phyloP scores from a whole-genome alignment of 2,888 invertebrate genomes.

The Synanthedon tipuliformis region DNA sequence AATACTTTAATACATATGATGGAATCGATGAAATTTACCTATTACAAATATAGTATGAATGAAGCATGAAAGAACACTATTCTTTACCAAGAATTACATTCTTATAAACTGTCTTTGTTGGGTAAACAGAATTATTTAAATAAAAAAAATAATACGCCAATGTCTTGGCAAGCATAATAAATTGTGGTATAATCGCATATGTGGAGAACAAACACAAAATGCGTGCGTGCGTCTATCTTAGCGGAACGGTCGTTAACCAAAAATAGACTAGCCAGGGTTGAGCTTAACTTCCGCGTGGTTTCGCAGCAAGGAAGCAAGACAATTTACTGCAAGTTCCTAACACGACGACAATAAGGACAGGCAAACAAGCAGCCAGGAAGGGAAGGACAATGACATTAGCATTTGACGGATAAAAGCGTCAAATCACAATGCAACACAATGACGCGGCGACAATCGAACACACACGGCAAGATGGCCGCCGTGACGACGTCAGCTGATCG shows the following conservation, averaged over 20 bases:
- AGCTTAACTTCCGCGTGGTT: conserved; percentile 43
- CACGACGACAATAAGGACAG: neutral
- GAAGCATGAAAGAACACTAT: too few species aligned
- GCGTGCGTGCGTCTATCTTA: conserved; percentile 20
- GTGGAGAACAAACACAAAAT: conserved; percentile 5
- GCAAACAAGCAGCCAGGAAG: conserved; percentile 9
- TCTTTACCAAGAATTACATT: too few species aligned
- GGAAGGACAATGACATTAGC: conserved; percentile 60
- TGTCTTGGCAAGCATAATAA: conserved; percentile 19
- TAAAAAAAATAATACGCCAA: neutral
- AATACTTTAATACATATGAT: too few species aligned
- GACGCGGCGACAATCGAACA: conserved; percentile 55
- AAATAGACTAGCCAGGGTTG: conserved; percentile 61
- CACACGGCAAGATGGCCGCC: conserved; percentile 64
- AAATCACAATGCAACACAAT: conserved; percentile 34
- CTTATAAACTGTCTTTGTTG: too few species aligned
- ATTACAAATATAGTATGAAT: too few species aligned
- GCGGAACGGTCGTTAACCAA: conserved; percentile 49
- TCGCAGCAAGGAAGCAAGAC: conserved; percentile 31
- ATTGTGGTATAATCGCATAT: conserved; percentile 15
- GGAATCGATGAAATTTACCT: too few species aligned
- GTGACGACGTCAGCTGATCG: conserved; percentile 58
- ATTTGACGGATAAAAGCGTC: conserved; percentile 50
- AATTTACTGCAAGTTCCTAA: conserved; percentile 5
- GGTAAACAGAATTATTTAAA: too few species aligned